Conservation (phyloP, 2,113 vertebrate genomes). For the Daboia siamensis region DNA sequence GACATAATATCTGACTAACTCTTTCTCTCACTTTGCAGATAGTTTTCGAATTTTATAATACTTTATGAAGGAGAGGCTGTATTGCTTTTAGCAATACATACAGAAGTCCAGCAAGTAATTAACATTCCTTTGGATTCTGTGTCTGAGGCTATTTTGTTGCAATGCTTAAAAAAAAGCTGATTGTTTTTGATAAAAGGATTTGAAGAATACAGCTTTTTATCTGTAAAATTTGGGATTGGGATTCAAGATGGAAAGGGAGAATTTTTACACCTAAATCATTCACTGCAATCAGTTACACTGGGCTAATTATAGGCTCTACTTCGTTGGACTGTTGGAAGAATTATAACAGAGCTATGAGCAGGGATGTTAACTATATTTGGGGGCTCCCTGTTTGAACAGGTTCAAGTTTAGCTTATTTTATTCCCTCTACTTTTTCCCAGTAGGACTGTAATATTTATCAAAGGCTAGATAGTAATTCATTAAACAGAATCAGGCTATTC, state of each 20-base stretch:
- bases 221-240: conserved; percentile 11
- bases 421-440: neutral
- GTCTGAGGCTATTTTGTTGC: conserved; percentile 39
- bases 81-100: conserved; percentile 45
- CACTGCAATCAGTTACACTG: neutral
- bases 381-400: neutral
- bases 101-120: conserved; percentile 51
- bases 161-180: neutral
- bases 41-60: conserved; percentile 48
- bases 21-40: conserved; percentile 26
- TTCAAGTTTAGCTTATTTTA: neutral
- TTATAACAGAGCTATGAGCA: neutral
- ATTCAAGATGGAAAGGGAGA: neutral
- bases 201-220: conserved; percentile 4
- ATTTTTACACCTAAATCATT: neutral
- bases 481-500: neutral
- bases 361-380: neutral
- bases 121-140: conserved; percentile 36
- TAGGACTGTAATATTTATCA: neutral
- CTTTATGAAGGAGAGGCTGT: conserved; percentile 46
- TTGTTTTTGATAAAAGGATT: neutral
- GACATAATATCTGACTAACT: neutral
- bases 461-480: neutral
- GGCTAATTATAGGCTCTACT: neutral
- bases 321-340: neutral